Percentiles rank a stretch among this genome's conserved stretches.
These are phyloP conservation scores for Drosophila sucinea DNA, from an alignment of 1,140 invertebrate genomes.

Conservation along the genomic window DNA sequence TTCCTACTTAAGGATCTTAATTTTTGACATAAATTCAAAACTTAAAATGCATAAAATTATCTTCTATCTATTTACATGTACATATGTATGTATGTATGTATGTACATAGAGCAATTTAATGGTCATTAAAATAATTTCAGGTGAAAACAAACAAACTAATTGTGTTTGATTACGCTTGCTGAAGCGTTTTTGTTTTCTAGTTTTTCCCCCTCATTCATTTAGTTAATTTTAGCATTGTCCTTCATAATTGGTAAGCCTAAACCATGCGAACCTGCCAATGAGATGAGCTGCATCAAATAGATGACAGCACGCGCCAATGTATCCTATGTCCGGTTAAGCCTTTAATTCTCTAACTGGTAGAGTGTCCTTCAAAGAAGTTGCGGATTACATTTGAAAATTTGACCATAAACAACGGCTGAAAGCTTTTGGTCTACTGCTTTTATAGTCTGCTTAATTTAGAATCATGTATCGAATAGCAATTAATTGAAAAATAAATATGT, in stretches of 20 bases:
- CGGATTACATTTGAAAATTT: not conserved
- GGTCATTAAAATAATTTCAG: too few relatives aligned
- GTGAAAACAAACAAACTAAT: too few relatives aligned
- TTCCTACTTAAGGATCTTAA: not conserved
- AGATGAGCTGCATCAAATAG: conserved; percentile 30
- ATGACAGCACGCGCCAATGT: conserved; percentile 45
- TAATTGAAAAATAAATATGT: too few relatives aligned
- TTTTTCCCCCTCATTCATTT: conserved; percentile 1
- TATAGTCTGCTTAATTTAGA: not conserved
- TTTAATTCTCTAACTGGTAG: not conserved
- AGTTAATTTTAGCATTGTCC: conserved; percentile 23
- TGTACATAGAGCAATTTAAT: too few relatives aligned
- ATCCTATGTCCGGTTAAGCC: conserved; percentile 20
- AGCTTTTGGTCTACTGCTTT: not conserved
- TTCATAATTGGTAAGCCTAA: conserved; percentile 42
- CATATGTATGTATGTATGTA: too few relatives aligned
- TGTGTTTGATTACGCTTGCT: too few relatives aligned
- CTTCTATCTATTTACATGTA: too few relatives aligned
- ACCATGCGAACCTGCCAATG: conserved; percentile 4
- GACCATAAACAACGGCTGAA: not conserved
- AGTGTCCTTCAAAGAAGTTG: not conserved
- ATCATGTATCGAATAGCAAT: too few relatives aligned
- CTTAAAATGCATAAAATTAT: too few relatives aligned
- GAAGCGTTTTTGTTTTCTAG: not conserved
- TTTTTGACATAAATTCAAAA: too few relatives aligned